Evolutionary conservation across 1,140 invertebrate genomes (phyloP), one percentile per base, ranked within the genome.

Genomic region (Lepidurus apus): DNA sequence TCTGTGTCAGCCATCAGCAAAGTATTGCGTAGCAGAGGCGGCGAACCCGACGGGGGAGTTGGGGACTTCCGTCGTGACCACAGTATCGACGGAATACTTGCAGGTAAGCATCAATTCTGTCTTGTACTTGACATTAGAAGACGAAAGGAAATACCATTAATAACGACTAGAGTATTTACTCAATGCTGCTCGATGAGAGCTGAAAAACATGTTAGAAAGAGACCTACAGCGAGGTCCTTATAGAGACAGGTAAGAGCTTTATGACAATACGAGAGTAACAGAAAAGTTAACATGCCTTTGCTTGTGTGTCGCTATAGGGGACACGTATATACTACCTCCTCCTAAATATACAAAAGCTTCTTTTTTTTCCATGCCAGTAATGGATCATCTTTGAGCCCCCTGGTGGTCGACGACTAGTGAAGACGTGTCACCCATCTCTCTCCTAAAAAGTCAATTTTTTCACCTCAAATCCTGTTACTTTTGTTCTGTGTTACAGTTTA

Each of bases 81-180:
- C 86, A 95, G 93, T 82, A 95, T 95, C 84, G 91, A 95, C 85
- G 93, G 93, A 79, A 95, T 95, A 84, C 88, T 95, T 79, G 93
- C 94, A 90, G 88, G 83, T 85, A 81, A 82, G 83, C 81, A 74
- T 26, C 44, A 47, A 7, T 8, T 9, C 45, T 9, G 17, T 53
- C 7, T 10, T 77, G n/a, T n/a, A 10, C 9, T 2, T 77, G 17
- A 77, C 21, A 24, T 21, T 8, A 77, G 17, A 10, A 3, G 4
- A 17, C 17, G 45, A 47, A 17, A 10, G 45, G 45, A 47, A 6
- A 65, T n/a, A 6, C 8, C 17, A 13, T n/a, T 13, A 11, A 21
- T 65, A 13, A n/a, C 53, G 21, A 65, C 17, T 65, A 21, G n/a
- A 17, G 17, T 9, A 21, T 65, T 65, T 65, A 21, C 6, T 21